phyloP scores from a whole-genome alignment of 1,140 invertebrate genomes.

The Drosophila fuyamai region DNA sequence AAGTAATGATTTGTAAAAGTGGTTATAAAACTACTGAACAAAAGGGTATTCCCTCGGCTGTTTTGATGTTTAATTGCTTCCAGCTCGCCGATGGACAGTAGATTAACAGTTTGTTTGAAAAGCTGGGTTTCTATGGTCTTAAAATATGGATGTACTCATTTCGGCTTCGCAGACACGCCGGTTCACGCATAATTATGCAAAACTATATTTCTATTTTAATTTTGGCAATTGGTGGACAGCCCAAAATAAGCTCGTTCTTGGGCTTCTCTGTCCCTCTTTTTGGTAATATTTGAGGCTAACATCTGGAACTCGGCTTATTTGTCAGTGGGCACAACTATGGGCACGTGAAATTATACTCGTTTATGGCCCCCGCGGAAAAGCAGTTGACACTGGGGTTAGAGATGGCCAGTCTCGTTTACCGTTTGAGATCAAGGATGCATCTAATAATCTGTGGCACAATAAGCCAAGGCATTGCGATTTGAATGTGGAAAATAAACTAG shows the following conservation, averaged over 20 bases:
- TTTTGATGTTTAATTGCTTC: background rate
- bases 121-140: slow-evolving; percentile 20
- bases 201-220: slow-evolving; percentile 42
- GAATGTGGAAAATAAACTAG: slow-evolving; percentile 30
- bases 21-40: slow-evolving; percentile 5
- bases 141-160: slow-evolving; percentile 49
- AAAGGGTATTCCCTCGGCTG: slow-evolving; percentile 25
- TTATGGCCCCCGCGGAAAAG: slow-evolving; percentile 57
- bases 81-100: slow-evolving; percentile 6
- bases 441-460: slow-evolving; percentile 47
- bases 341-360: slow-evolving; percentile 53
- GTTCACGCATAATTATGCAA: slow-evolving; percentile 74
- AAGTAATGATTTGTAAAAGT: slow-evolving; percentile 1
- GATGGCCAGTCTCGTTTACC: slow-evolving; percentile 27
- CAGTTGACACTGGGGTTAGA: slow-evolving; percentile 52
- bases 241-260: slow-evolving; percentile 53
- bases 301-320: slow-evolving; percentile 15
- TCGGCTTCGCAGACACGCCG: slow-evolving; percentile 28
- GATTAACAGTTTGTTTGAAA: slow-evolving; percentile 38
- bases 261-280: slow-evolving; percentile 22
- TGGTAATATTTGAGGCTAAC: slow-evolving; percentile 28
- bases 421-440: slow-evolving; percentile 77
- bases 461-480: slow-evolving; percentile 35
- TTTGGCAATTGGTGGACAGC: slow-evolving; percentile 16
- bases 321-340: slow-evolving; percentile 32